Evolutionary conservation across 2,113 vertebrate species (phyloP), one percentile per base, ranked within the genome.

Genomic region (Gallinago undulata): DNA sequence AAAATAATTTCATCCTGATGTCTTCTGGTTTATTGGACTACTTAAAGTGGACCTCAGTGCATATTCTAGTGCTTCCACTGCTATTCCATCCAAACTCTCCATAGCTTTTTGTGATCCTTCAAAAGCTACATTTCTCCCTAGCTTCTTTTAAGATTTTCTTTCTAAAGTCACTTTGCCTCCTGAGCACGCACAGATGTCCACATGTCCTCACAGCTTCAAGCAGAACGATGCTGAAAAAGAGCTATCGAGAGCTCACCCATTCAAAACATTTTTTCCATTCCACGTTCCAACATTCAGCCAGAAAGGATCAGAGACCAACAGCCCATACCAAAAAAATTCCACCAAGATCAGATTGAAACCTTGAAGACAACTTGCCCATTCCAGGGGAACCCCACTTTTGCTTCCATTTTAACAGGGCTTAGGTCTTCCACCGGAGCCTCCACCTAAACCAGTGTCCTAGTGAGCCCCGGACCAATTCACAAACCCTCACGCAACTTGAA

Each of bases 1-100:
- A 91, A 91, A 93, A 68, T 56, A 95, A 93, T 80, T 95, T 83
- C 59, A 80, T 55, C 64, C 28, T 77, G 70, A 88, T 66, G 28
- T 47, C 75, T 88, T 62, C 75, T 85, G 41, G 70, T 88, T 91
- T 96, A 89, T 92, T 89, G 88, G 67, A 77, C 91, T 96, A 67
- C 88, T 86, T 90, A 85, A 93, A 94, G 68, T 76, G 89, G 78
- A 91, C 63, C 47, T 83, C 56, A 57, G 75, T 74, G 37, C 18
- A 59, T 30, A 90, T 55, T 76, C n/a, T 41, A 79, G 15, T 55
- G 18, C 67, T 85, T 67, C 79, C 39, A 39, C 6, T 48, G 24
- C 69, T 84, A 8, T 47, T 76, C 75, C 0, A 0, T 21, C 37
- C 45, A 73, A 91, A 80, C 51, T 37, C 70, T 77, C 31, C 23